Evolutionary conservation across 2,797 vertebrate genomes (phyloP).

Genomic region (Crax fasciolata): DNA sequence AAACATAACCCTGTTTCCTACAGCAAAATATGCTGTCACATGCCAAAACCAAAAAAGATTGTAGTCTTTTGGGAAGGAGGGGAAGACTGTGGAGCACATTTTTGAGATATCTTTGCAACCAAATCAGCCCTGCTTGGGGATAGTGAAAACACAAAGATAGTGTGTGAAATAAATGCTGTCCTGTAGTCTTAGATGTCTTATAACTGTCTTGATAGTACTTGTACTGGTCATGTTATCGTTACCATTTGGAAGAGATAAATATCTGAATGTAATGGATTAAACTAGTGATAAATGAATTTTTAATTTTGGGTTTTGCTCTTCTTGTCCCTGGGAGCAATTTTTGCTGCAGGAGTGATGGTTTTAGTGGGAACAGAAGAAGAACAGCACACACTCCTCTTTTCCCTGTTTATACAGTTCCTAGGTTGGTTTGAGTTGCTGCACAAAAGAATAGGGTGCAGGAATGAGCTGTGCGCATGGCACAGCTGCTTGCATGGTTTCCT

Average conservation of each 20-base stretch:
- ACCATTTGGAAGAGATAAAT: not conserved
- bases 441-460: not conserved
- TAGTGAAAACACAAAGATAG: not conserved
- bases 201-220: not conserved
- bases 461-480: not conserved
- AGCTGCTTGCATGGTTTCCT: not conserved
- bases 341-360: not conserved
- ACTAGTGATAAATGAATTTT: slow-evolving; percentile 9
- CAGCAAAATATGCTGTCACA: not conserved
- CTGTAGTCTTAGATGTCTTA: not conserved
- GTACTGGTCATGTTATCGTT: not conserved
- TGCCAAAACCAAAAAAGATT: not conserved
- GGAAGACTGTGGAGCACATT: not conserved
- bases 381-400: fast-evolving
- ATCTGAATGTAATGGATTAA: slow-evolving; percentile 5
- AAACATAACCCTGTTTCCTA: not conserved
- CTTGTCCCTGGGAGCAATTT: not conserved
- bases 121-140: not conserved
- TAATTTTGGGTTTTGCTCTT: not conserved
- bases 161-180: slow-evolving; percentile 5
- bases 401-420: not conserved
- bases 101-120: not conserved
- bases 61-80: not conserved
- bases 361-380: not conserved
- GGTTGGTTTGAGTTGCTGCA: not conserved